phyloP scores from a whole-genome alignment of 2,888 invertebrate species.

The Polydrusus cervinus region DNA sequence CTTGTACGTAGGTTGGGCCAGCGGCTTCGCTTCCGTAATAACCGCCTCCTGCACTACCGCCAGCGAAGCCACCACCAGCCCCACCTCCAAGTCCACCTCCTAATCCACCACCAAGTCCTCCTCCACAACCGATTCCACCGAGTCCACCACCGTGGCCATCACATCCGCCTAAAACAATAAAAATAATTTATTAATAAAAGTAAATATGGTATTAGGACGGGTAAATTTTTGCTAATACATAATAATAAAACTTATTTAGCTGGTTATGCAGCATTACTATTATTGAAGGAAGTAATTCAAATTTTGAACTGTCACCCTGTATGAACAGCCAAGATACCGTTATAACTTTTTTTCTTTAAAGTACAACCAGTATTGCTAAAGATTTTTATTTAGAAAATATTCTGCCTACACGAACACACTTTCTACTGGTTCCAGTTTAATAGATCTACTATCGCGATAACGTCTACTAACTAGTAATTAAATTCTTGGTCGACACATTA shows the following conservation, averaged over 20 bases:
- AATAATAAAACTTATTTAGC: too few species aligned
- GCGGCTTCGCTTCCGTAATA: conserved; percentile 54
- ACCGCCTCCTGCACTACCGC: conserved; percentile 53
- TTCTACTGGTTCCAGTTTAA: conserved; percentile 35
- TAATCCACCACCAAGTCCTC: conserved; percentile 46
- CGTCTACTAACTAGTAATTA: conserved; percentile 8
- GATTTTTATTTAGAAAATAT: neutral
- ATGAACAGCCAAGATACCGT: neutral
- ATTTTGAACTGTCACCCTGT: too few species aligned
- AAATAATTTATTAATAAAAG: neutral
- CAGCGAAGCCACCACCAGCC: conserved; percentile 34
- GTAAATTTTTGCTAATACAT: too few species aligned
- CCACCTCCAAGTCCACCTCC: conserved; percentile 41
- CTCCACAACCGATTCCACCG: conserved; percentile 49
- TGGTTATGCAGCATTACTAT: too few species aligned
- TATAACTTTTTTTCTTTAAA: neutral
- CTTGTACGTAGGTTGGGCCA: conserved; percentile 53
- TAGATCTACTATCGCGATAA: conserved; percentile 23
- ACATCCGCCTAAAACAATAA: conserved; percentile 41
- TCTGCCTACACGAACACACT: conserved; percentile 22
- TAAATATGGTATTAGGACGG: neutral
- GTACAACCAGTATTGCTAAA: neutral
- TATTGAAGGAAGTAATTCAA: too few species aligned
- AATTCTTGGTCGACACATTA: conserved; percentile 14
- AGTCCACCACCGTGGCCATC: conserved; percentile 46